These are phyloP conservation scores for Steinernema feltiae DNA, from an alignment of 1,140 invertebrate species.

Conservation along the genomic window DNA sequence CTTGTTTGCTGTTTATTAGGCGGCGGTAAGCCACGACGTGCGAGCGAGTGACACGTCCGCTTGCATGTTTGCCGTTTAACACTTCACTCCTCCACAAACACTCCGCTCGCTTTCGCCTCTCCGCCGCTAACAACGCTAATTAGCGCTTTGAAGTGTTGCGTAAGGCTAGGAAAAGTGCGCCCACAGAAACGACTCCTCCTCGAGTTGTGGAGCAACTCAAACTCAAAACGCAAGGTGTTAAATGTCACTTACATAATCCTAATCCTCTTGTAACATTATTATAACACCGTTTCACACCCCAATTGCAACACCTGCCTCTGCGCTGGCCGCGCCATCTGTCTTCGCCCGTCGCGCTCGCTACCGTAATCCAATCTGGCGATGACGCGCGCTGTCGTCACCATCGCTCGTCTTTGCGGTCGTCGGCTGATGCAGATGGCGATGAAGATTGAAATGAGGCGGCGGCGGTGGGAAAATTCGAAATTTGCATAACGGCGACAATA, in stretches of 20 bases:
- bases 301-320: not conserved
- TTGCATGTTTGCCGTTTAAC: not conserved
- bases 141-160: not conserved
- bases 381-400: not conserved
- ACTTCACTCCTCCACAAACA: not conserved
- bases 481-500: conserved; percentile 8
- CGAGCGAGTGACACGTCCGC: not conserved
- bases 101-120: too few relatives aligned
- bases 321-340: not conserved
- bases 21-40: not conserved
- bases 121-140: not conserved
- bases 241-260: conserved; percentile 10
- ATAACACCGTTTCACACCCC: not conserved
- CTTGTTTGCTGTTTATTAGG: too few relatives aligned
- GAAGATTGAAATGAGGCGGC: not conserved
- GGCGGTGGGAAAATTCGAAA: not conserved
- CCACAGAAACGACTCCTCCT: not conserved
- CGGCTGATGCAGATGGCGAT: not conserved
- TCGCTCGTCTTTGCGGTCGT: not conserved
- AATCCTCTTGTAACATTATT: conserved; percentile 10
- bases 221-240: not conserved
- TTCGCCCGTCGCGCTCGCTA: not conserved
- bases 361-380: not conserved
- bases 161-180: not conserved
- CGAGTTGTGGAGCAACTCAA: not conserved